Evolutionary conservation across 2,888 invertebrate genomes (phyloP).

Genomic region (Dryobota labecula): DNA sequence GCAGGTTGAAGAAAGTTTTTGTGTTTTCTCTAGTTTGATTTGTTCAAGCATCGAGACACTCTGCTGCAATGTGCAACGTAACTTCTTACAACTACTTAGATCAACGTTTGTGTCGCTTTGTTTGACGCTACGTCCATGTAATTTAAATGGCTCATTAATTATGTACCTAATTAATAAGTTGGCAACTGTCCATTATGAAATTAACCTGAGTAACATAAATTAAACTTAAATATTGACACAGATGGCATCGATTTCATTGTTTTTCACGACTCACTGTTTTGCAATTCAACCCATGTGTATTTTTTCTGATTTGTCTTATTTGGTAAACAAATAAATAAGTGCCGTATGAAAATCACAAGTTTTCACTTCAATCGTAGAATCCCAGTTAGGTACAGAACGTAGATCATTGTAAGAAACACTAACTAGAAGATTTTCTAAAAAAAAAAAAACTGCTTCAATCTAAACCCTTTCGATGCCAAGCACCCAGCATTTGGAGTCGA

Average conservation of each 20-base stretch:
- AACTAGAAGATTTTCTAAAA: too few relatives aligned
- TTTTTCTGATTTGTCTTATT: background rate
- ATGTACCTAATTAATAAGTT: background rate
- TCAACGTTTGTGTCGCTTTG: background rate
- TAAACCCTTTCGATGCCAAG: too few relatives aligned
- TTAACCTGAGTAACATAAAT: background rate
- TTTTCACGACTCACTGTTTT: slow-evolving; percentile 3
- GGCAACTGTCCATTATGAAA: background rate
- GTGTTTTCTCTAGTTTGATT: too few relatives aligned
- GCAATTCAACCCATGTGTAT: background rate
- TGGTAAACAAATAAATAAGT: slow-evolving; percentile 1
- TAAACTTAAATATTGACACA: slow-evolving; percentile 5
- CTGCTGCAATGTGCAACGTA: too few relatives aligned
- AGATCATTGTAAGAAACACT: too few relatives aligned
- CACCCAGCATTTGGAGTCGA: too few relatives aligned
- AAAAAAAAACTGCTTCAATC: too few relatives aligned
- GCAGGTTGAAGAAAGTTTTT: too few relatives aligned
- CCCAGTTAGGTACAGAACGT: too few relatives aligned
- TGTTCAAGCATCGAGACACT: too few relatives aligned
- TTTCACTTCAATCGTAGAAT: too few relatives aligned
- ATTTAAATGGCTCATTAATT: background rate
- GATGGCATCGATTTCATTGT: background rate
- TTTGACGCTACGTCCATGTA: background rate
- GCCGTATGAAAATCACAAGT: background rate
- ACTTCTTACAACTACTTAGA: too few relatives aligned